Base-by-base conservation (phyloP, 2,113 vertebrate genomes). In the Hippocampus comes region DNA sequence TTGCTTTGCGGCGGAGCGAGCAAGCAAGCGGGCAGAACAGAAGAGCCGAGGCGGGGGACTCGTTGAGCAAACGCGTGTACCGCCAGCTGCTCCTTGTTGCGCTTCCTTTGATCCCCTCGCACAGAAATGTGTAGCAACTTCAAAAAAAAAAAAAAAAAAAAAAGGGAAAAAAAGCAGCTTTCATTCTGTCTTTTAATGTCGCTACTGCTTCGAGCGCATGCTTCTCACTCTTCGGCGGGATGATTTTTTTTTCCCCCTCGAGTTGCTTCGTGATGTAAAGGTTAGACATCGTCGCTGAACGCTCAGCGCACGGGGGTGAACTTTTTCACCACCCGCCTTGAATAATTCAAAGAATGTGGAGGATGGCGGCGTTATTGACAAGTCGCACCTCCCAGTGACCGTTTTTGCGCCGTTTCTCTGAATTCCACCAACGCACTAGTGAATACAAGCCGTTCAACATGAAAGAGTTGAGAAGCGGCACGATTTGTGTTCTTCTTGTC, bases 401-500 rank as follows among this genome's bases (percentile, higher is more conserved):
- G 9, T 61, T 43, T 9, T 15, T 57, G 34, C 70, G 69, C 38
- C 18, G 3, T 76, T 75, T 74, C 41, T 34, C 17, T 82, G 56
- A 21, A 49, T 42, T 23, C 4, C 60, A 1, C 18, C 72, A 77
- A 71, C 23, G 56, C 55, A 43, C 67, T 68, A 71, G 70, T 83
- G 68, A 72, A 15, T 57, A 57, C 3, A 60, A 60, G 30, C 12
- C 57, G 42, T 23, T 27, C 89, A 91, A 77, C 89, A 84, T 72
- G 88, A 90, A 57, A 86, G 86, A 92, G 91, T 92, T 91, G 92
- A 94, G 94, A 79, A 78, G 75, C 78, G 94, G 93, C 90, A 94
- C 91, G 92, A 94, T 94, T 90, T 92, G 92, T 90, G 93, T 68
- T 66, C 78, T 93, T 91, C 59, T 86, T 91, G 93, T 95, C 93